Conservation (phyloP, 2,888 invertebrate species). For the Amphipoea oculea region DNA sequence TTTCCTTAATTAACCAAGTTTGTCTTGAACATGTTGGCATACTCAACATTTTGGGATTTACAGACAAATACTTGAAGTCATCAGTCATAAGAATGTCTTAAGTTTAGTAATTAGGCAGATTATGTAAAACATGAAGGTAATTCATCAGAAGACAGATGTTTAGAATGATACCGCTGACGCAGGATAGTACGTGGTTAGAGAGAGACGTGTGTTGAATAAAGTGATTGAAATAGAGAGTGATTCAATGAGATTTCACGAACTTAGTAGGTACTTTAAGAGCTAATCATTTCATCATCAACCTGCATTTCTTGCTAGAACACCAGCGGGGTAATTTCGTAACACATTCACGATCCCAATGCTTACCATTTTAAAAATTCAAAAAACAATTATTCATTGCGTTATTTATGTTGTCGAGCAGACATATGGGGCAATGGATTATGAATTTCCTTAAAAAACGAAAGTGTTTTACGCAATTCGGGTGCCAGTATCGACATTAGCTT, state of each 20-base stretch:
- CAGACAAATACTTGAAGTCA: conserved; percentile 25
- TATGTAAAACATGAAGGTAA: conserved; percentile 69
- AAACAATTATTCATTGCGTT: neutral
- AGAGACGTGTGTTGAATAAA: conserved; percentile 29
- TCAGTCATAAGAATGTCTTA: conserved; percentile 52
- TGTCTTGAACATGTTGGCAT: conserved; percentile 3
- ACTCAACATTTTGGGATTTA: conserved; percentile 22
- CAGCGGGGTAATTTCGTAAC: neutral
- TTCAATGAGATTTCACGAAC: conserved; percentile 10
- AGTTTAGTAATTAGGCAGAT: conserved; percentile 58
- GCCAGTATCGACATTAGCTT: too few relatives aligned
- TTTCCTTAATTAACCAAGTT: conserved; percentile 39
- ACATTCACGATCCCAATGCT: neutral
- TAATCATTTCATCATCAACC: neutral
- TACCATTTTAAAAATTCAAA: neutral
- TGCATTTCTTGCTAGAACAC: neutral
- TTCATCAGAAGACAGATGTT: conserved; percentile 72
- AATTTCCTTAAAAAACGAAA: neutral
- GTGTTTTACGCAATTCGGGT: neutral
- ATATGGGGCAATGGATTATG: neutral
- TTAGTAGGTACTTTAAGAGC: neutral
- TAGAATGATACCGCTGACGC: conserved; percentile 52
- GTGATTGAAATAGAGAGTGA: neutral
- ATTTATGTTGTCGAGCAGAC: neutral
- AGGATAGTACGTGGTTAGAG: neutral